phyloP scores from a whole-genome alignment of 2,113 vertebrate genomes.

The Agapornis roseicollis region DNA sequence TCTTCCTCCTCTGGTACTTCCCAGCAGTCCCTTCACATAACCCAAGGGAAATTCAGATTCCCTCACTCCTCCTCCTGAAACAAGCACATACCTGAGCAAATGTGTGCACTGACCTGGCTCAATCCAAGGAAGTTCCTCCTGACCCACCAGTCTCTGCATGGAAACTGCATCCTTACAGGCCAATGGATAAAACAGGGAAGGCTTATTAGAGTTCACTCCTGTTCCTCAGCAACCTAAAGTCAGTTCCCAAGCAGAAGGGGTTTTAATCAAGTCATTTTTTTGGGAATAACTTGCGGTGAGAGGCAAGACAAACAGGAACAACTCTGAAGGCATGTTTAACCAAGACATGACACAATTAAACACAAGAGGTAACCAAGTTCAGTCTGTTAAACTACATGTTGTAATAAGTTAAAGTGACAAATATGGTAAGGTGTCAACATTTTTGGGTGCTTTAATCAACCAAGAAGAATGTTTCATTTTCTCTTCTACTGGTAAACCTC shows the following conservation, averaged over 20 bases:
- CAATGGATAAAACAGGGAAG: background rate
- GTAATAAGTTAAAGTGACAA: background rate
- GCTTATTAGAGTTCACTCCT: background rate
- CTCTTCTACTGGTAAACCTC: background rate
- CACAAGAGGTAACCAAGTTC: background rate
- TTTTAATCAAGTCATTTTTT: background rate
- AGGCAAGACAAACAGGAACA: background rate
- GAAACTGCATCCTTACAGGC: background rate
- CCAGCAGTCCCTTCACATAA: background rate
- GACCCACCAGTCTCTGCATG: background rate
- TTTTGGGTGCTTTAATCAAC: background rate
- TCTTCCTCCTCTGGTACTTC: background rate
- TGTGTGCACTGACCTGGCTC: background rate
- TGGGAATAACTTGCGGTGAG: background rate
- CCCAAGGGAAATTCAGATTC: background rate
- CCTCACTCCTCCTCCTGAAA: background rate
- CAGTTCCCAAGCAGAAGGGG: background rate
- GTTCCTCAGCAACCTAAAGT: background rate
- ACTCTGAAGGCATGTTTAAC: background rate
- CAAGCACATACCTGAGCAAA: rapidly evolving
- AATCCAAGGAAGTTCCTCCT: background rate
- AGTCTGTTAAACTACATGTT: background rate
- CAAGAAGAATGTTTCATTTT: background rate
- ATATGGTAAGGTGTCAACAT: background rate
- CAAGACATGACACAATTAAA: background rate